Evolutionary conservation across 2,888 invertebrate genomes (phyloP), one percentile per base, ranked within the genome.

Genomic region (Heliconius sara): DNA sequence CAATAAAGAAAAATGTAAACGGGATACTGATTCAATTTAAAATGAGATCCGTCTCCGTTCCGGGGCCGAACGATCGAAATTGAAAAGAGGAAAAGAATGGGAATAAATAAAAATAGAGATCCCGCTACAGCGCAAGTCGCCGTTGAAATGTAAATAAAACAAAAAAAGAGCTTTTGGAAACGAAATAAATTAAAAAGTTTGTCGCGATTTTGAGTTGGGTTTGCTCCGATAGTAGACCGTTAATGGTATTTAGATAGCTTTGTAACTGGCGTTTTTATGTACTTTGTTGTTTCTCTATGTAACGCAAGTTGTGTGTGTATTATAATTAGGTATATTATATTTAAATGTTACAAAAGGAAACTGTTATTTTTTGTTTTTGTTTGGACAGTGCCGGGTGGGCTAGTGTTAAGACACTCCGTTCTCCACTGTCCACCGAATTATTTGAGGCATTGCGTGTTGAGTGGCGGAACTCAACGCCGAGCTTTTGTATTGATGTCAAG

Each of bases 31-130:
- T 94, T 93, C 93, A 94, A 94, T 95, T 94, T 91, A 90, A 95
- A 94, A 94, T 93, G 92, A 95, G 94, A 92, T 91, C 91, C 90
- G 93, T 93, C 94, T 93, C 90, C 94, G 93, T 92, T 92, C 92
- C 92, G 90, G 90, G 92, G 89, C 89, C 91, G 91, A 93, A 92
- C 93, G 94, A 94, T 94, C 93, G 90, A 93, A 94, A 95, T 93
- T 94, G 92, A 94, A 95, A 95, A 92, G 82, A 91, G 88, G 89
- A 91, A 92, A 92, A 87, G 89, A 86, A 85, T 85, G 84, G 73
- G 92, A 93, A 94, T 93, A 95, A 95, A 95, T 93, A 95, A 95
- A 95, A 95, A 95, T 95, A 95, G 94, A 94, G 92, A 94, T 92
- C 91, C 94, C 93, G 93, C 94, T 94, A 93, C 93, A 93, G 93